phyloP scores from a whole-genome alignment of 2,888 invertebrate species.

The Perithous albicinctus region DNA sequence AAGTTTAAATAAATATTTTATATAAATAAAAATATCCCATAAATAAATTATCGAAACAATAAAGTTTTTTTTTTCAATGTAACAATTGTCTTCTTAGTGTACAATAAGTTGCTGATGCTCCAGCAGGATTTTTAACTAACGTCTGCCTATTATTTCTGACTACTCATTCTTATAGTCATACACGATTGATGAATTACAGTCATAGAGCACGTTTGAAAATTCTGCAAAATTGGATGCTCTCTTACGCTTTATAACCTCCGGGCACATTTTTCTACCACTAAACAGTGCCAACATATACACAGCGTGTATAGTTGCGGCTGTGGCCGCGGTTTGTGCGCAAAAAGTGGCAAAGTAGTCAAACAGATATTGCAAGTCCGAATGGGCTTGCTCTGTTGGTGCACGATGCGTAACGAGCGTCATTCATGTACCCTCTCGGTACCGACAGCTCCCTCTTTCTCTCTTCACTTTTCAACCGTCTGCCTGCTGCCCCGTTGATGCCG shows the following conservation, averaged over 20 bases:
- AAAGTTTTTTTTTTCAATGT: too few species aligned
- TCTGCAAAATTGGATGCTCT: conserved; percentile 35
- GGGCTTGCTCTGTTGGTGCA: conserved; percentile 37
- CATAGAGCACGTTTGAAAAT: conserved; percentile 15
- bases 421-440: conserved; percentile 36
- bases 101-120: background rate
- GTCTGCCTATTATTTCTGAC: background rate
- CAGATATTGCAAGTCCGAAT: conserved; percentile 52
- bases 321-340: conserved; percentile 33
- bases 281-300: background rate
- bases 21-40: too few species aligned
- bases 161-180: background rate
- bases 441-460: background rate
- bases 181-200: background rate
- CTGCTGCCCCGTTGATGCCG: background rate
- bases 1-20: too few species aligned
- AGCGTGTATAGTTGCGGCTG: conserved; percentile 1
- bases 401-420: conserved; percentile 61
- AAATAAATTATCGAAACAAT: too few species aligned
- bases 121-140: conserved; percentile 9
- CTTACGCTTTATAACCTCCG: background rate
- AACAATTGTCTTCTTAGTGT: too few species aligned
- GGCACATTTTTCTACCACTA: conserved; percentile 4
- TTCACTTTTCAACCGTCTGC: conserved; percentile 31
- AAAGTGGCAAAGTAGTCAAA: conserved; percentile 59